Evolutionary conservation across 2,888 invertebrate species (phyloP), one percentile per base, ranked within the genome.

Genomic region (Ctena decussata): DNA sequence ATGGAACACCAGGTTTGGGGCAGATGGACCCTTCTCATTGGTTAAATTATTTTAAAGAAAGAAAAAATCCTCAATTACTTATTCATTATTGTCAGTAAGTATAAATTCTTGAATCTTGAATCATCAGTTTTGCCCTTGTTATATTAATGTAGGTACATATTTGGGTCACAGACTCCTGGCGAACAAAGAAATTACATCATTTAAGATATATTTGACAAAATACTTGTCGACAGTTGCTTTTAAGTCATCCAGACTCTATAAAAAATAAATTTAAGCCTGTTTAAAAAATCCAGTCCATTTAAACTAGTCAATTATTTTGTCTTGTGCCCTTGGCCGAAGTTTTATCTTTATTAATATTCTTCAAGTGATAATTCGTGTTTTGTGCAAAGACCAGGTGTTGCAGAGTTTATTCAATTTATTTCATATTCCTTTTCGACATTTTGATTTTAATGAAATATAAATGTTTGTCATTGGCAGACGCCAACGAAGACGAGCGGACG

Each of bases 41-140:
- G 65, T 65, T 65, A 24, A 65, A 65, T 65, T 35, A 65, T 65
- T 65, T 65, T 35, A 65, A 35, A 30, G 65, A 65, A 35, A 35
- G 35, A 65, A 65, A 65, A 32, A 18, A 30, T 65, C 65, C 24
- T 65, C 65, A 35, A 35, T 65, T 65, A 65, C 65, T 65, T 65
- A 65, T 65, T 65, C 65, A 65, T 35, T 65, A 35, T 65, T 65
- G 65, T 65, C 65, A 65, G 65, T 65, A 65, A 65, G 65, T 65
- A 65, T 46, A 65, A 65, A 65, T 65, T 65, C 65, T 65, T 35
- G 65, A 65, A 65, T 65, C 65, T 65, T 65, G 65, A 65, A 65
- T 65, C 65, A 65, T 24, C 65, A 6, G 30, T 24, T 35, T 35
- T 65, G 65, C 18, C 65, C 65, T 35, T 35, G 5, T 65, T 65